phyloP scores from a whole-genome alignment of 2,113 vertebrate species.

The Odocoileus hemionus region DNA sequence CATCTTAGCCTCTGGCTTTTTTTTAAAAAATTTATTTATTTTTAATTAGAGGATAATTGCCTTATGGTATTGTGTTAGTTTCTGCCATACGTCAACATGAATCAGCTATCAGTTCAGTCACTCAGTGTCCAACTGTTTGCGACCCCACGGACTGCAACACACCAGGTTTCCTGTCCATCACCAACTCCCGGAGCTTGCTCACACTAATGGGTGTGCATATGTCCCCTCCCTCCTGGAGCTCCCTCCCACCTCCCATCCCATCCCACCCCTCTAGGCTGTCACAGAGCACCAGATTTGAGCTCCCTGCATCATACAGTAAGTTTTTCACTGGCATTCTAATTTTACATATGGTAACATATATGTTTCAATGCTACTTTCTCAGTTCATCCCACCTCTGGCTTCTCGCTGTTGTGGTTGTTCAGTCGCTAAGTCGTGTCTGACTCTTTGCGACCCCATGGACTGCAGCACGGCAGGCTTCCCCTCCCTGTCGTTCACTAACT shows the following conservation, averaged over 20 bases:
- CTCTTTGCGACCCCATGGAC: too few species aligned
- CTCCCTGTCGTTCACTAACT: too few species aligned
- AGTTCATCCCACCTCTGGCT: not conserved
- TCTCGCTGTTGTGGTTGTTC: too few species aligned
- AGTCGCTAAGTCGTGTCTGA: too few species aligned
- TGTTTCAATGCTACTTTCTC: not conserved
- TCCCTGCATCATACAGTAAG: not conserved
- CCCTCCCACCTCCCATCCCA: not conserved
- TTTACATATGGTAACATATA: too few species aligned
- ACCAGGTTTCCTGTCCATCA: not conserved
- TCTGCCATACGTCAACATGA: not conserved
- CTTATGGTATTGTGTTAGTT: not conserved
- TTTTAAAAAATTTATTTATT: too few species aligned
- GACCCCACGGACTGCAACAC: not conserved
- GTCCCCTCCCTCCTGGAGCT: not conserved
- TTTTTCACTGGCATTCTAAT: not conserved
- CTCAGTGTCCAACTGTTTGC: not conserved
- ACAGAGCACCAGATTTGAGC: not conserved
- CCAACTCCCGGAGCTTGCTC: not conserved
- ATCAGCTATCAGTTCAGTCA: not conserved
- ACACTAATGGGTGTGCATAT: not conserved
- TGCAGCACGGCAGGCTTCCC: too few species aligned
- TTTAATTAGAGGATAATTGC: not conserved
- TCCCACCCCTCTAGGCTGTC: not conserved
- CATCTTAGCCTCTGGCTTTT: not conserved